These are phyloP conservation scores for Brachionus plicatilis DNA, from an alignment of 1,140 invertebrate species.

Conservation along the genomic window DNA sequence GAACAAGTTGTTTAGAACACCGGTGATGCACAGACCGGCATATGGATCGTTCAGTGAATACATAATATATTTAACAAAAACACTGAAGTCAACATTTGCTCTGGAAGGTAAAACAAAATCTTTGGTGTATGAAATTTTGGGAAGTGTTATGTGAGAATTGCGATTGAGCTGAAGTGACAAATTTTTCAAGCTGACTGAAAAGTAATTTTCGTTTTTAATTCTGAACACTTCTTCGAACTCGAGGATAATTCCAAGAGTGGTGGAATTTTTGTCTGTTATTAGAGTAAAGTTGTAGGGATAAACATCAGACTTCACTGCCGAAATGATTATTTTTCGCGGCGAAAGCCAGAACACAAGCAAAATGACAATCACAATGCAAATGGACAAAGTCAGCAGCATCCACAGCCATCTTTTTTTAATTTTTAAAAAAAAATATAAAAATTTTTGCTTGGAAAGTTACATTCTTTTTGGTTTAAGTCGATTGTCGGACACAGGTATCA, in stretches of 20 bases:
- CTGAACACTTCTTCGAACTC: conserved; percentile 5
- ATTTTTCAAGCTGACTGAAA: conserved; percentile 27
- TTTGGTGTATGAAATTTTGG: not conserved
- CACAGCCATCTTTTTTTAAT: conserved; percentile 22
- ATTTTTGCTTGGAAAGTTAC: not conserved
- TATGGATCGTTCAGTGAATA: conserved; percentile 22
- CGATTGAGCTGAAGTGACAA: conserved; percentile 7
- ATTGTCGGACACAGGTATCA: conserved; percentile 28
- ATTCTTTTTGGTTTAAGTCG: conserved; percentile 32
- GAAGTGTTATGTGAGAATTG: conserved; percentile 5
- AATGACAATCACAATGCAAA: not conserved
- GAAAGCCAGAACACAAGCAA: not conserved
- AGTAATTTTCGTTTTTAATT: conserved; percentile 27
- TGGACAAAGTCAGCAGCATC: not conserved
- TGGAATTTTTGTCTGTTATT: not conserved
- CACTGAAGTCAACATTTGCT: not conserved
- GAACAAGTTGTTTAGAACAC: conserved; percentile 21
- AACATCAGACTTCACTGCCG: not conserved
- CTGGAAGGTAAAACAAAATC: not conserved
- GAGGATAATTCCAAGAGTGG: not conserved
- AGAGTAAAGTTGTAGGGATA: not conserved
- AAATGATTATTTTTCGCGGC: not conserved
- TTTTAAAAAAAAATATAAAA: not conserved
- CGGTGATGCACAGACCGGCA: conserved; percentile 15
- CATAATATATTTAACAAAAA: conserved; percentile 26